Evolutionary conservation across 2,113 vertebrate genomes (phyloP).

Genomic region (Dolichallabes microphthalmus): DNA sequence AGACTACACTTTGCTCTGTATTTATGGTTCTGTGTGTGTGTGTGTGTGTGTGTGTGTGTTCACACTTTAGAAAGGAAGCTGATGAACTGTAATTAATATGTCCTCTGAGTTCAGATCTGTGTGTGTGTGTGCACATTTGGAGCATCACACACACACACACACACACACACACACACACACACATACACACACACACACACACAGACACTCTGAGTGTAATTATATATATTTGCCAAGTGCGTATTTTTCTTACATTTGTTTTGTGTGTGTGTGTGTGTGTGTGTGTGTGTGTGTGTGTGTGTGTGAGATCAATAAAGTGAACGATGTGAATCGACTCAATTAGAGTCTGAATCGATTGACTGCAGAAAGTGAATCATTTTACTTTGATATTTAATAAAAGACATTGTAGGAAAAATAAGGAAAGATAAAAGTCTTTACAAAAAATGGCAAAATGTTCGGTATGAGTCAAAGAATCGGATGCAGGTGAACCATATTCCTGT

Average conservation of each 20-base stretch:
- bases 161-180: neutral
- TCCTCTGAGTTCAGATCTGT: neutral
- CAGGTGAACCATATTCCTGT: too few species aligned
- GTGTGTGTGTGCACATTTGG: too few species aligned
- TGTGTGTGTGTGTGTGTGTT: neutral
- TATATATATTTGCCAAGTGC: neutral
- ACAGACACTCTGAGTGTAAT: neutral
- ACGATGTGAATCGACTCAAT: neutral
- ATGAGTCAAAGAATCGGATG: too few species aligned
- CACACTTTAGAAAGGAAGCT: slow-evolving; percentile 5
- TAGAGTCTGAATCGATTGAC: neutral
- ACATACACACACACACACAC: neutral
- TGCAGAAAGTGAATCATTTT: neutral
- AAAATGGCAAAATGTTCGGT: too few species aligned
- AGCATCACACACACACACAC: neutral
- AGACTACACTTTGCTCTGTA: neutral
- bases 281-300: neutral
- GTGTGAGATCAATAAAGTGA: too few species aligned
- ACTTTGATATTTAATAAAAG: too few species aligned
- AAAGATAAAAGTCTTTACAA: too few species aligned
- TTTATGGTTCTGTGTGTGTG: slow-evolving; percentile 9
- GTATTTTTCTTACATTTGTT: neutral
- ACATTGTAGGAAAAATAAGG: too few species aligned
- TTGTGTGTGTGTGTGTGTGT: neutral
- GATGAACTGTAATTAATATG: neutral